These are phyloP conservation scores for Nanorana parkeri DNA, from an alignment of 2,113 vertebrate genomes.

Conservation along the genomic window DNA sequence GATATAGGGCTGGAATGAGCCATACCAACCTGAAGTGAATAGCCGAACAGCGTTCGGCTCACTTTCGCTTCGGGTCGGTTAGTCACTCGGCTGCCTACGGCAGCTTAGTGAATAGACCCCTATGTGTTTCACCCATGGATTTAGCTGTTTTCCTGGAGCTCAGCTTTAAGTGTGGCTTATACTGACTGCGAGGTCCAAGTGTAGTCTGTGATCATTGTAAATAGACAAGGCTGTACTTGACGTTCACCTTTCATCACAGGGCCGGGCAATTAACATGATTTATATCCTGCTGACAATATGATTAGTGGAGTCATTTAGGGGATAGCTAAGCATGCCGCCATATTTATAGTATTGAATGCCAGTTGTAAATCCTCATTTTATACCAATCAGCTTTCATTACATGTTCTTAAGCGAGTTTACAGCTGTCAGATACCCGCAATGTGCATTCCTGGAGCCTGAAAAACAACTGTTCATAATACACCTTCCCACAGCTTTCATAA, in stretches of 20 bases:
- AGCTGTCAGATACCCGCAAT: background rate
- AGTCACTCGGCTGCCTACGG: too few species aligned
- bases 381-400: background rate
- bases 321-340: background rate
- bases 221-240: slow-evolving; percentile 16
- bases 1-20: too few species aligned
- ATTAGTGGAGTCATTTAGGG: background rate
- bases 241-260: slow-evolving; percentile 17
- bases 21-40: too few species aligned
- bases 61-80: too few species aligned
- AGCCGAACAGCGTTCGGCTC: too few species aligned
- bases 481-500: too few species aligned
- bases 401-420: background rate
- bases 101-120: too few species aligned
- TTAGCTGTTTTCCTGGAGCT: too few species aligned
- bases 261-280: slow-evolving; percentile 8
- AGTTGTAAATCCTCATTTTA: background rate
- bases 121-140: too few species aligned
- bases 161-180: too few species aligned
- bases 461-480: too few species aligned
- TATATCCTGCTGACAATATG: slow-evolving; percentile 13
- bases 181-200: background rate
- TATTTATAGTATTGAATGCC: background rate
- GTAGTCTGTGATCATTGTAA: background rate
- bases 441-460: background rate